Base-by-base conservation (phyloP, 2,888 invertebrate species). In the Hypolimnas misippus region DNA sequence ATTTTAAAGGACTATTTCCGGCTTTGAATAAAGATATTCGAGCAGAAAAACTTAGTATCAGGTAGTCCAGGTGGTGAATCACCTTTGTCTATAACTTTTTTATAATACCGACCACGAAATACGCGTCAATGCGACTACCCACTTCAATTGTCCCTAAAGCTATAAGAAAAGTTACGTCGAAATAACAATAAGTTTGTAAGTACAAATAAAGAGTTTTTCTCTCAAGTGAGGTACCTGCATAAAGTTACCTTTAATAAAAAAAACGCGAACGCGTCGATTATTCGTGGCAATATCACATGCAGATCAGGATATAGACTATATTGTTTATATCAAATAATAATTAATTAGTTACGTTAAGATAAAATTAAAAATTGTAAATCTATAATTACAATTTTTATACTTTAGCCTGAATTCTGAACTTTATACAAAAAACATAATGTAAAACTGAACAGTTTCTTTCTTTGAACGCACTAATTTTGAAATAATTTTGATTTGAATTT, bases 1-100 rank as follows among this genome's bases (percentile, higher is more conserved):
- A n/a, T 12, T n/a, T 38, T n/a, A 38, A 38, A 38, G 35, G n/a
- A 38, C 12, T 38, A 38, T n/a, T n/a, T 38, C 35, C 35, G n/a
- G 35, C n/a, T n/a, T n/a, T 38, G 35, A 38, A 38, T 38, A 38
- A 12, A n/a, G 4, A n/a, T 12, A 38, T 38, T 38, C n/a, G 12
- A 38, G 25, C 5, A 25, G 35, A n/a, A 38, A 38, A 38, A 38
- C 4, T 38, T n/a, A 38, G 12, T 35, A 38, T 38, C 35, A 38
- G 35, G 35, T 38, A 38, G n/a, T n/a, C n/a, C 35, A n/a, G n/a
- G n/a, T 12, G 12, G 35, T 35, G 35, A 25, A 25, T 33, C 8
- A 10, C 7, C 10, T 33, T 33, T 8, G 33, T 38, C 35, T n/a
- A n/a, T 38, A 4, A 25, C 3, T 25, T 25, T 25, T 25, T 38